A percentile compares a stretch with the other conserved stretches of the same genome.
These are phyloP conservation scores for Ictidomys tridecemlineatus DNA, from an alignment of 2,113 vertebrate species.

Conservation along the genomic window DNA sequence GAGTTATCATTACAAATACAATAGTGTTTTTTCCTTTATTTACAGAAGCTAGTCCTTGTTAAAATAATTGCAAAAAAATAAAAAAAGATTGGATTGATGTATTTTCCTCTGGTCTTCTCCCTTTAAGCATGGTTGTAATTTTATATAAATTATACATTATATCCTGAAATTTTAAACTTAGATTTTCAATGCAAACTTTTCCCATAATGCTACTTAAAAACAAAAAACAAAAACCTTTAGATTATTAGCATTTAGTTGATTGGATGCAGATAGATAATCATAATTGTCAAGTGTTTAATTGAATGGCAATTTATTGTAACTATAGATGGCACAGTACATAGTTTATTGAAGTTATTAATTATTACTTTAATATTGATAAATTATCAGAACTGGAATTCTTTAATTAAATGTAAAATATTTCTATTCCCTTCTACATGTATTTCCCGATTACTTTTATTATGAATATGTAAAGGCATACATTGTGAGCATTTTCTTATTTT, in stretches of 20 bases:
- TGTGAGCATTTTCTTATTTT: background rate
- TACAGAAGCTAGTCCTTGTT: background rate
- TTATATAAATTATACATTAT: background rate
- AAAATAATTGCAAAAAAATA: conserved; percentile 16
- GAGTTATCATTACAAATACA: background rate
- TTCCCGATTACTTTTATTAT: background rate
- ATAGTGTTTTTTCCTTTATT: background rate
- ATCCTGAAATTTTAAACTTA: background rate
- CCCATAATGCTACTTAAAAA: background rate
- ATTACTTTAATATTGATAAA: conserved; percentile 9
- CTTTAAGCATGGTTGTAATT: background rate
- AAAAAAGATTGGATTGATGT: background rate
- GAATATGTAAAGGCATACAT: background rate
- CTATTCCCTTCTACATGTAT: background rate
- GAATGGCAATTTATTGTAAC: background rate
- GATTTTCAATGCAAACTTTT: background rate
- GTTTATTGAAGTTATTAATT: background rate
- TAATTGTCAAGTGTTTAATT: background rate
- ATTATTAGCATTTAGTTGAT: background rate
- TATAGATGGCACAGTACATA: background rate
- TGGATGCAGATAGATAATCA: background rate
- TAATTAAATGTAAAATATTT: conserved; percentile 15
- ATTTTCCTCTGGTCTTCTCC: background rate
- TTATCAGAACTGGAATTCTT: background rate
- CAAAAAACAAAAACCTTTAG: background rate